Base-by-base conservation (phyloP, 2,797 vertebrate genomes). In the Acridotheres tristis region DNA sequence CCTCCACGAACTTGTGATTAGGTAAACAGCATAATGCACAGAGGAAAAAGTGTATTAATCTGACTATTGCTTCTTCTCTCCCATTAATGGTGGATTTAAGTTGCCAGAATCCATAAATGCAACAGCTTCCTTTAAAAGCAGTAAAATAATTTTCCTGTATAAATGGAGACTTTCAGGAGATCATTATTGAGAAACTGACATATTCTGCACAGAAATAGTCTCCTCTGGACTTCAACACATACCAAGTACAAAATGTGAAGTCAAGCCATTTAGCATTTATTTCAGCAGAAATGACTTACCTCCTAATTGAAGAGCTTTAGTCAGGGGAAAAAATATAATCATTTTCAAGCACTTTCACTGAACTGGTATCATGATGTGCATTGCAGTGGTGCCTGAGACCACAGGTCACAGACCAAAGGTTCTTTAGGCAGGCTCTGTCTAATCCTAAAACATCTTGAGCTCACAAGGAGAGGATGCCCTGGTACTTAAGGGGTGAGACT, bases 61-160 rank as follows among this genome's bases (percentile, higher is more conserved):
- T 88, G 91, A 48, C 42, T 77, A 48, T 78, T 94, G 88, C 86
- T 74, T 63, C 93, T 81, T 89, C 59, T 81, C 83, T 73, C 86
- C 91, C 89, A 93, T 69, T 80, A 96, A 90, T 48, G 83, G 47
- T 94, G 74, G 83, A 69, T 94, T 84, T 94, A 93, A 78, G 79
- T 94, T 93, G 95, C 96, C 88, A 92, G 88, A 97, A 97, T 92
- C 94, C 96, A 96, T 96, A 97, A 97, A 96, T 90, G 89, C 92
- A 95, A 94, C 94, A 93, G 90, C 88, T 96, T 95, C 81, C 94
- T 95, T 95, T 95, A 96, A 97, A 97, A 96, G 94, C 94, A 90
- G 84, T 90, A 94, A 95, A 97, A 97, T 94, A 94, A 95, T 95
- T 95, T 96, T 93, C 86, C 81, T 95, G 83, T 87, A 95, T 89